Percentiles rank a stretch among this genome's conserved stretches.
These are phyloP conservation scores for Xiphorhynchus erythropygius DNA, from an alignment of 2,797 vertebrate species.

Conservation along the genomic window DNA sequence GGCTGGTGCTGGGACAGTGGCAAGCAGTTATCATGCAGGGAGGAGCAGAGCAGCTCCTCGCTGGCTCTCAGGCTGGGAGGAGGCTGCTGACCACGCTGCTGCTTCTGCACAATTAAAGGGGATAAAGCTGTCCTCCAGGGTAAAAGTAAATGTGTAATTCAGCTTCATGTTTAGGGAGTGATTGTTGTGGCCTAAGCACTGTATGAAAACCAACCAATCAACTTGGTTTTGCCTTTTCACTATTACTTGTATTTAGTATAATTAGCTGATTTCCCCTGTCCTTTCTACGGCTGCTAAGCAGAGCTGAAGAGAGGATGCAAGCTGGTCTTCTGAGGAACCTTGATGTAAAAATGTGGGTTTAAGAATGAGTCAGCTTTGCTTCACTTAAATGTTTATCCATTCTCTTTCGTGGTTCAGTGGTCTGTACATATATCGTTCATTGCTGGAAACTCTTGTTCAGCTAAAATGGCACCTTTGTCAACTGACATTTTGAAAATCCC, in stretches of 20 bases:
- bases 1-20: background rate
- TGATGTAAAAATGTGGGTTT: background rate
- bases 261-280: background rate
- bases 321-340: background rate
- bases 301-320: background rate
- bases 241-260: background rate
- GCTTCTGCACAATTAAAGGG: background rate
- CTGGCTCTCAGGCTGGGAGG: background rate
- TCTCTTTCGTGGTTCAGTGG: background rate
- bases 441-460: slow-evolving; percentile 35
- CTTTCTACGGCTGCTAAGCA: background rate
- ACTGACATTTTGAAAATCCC: slow-evolving; percentile 22
- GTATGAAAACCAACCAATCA: background rate
- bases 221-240: background rate
- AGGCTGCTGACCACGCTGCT: background rate
- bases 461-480: background rate
- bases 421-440: background rate
- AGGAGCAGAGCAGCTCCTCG: background rate
- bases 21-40: background rate
- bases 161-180: background rate
- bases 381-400: background rate
- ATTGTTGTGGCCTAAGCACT: background rate
- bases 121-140: background rate
- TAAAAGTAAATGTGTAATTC: background rate
- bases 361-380: slow-evolving; percentile 38